Evolutionary conservation across 2,113 vertebrate species (phyloP).

Genomic region (Calidris pygmaea): DNA sequence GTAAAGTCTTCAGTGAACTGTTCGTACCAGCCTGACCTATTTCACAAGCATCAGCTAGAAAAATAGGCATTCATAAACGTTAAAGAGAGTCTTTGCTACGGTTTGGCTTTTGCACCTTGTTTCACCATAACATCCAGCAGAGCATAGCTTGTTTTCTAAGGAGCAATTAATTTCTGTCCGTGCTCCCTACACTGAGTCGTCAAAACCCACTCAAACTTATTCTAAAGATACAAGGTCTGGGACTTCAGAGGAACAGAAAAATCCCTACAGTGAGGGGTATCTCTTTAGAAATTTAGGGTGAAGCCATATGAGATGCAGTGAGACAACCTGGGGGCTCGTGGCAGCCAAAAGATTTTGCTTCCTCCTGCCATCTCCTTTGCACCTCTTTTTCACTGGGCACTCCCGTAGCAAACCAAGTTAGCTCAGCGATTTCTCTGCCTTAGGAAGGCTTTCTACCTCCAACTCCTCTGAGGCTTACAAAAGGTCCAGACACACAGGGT

Average conservation of each 20-base stretch:
- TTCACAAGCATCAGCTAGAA: not conserved
- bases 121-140: not conserved
- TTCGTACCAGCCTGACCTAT: not conserved
- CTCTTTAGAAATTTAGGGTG: not conserved
- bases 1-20: not conserved
- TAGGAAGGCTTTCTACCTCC: not conserved
- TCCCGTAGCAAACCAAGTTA: not conserved
- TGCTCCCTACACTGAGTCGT: not conserved
- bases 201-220: not conserved
- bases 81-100: not conserved
- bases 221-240: not conserved
- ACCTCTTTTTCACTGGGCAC: fast-evolving
- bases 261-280: not conserved
- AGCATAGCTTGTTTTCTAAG: not conserved
- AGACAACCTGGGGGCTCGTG: not conserved
- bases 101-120: not conserved
- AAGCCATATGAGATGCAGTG: not conserved
- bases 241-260: not conserved
- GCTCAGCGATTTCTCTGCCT: not conserved
- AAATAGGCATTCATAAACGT: not conserved
- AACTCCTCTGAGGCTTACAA: not conserved
- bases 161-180: not conserved
- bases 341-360: not conserved
- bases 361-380: not conserved
- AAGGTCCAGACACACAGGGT: fast-evolving